These are phyloP conservation scores for Nebria salina DNA, from an alignment of 2,888 invertebrate species.

Conservation along the genomic window DNA sequence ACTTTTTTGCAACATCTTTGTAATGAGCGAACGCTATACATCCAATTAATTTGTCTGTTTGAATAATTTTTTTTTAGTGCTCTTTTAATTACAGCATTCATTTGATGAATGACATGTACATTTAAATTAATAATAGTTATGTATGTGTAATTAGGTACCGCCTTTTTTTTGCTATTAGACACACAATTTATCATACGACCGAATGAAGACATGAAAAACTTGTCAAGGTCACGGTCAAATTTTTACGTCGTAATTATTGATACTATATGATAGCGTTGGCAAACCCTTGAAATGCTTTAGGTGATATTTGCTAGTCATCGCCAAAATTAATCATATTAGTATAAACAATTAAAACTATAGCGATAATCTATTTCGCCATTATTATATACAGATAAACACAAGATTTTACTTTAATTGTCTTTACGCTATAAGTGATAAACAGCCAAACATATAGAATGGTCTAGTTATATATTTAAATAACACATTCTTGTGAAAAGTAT, in stretches of 20 bases:
- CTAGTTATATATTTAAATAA: no score
- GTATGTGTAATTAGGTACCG: not conserved
- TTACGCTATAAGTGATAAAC: no score
- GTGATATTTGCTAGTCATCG: no score
- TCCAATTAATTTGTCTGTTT: not conserved
- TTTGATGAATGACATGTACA: not conserved
- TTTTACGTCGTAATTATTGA: conserved; percentile 4
- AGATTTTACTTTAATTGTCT: no score
- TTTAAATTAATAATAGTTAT: conserved; percentile 15
- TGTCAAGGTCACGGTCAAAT: conserved; percentile 16
- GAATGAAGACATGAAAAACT: not conserved
- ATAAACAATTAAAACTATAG: no score
- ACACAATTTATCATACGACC: not conserved
- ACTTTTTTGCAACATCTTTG: not conserved
- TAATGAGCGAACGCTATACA: not conserved
- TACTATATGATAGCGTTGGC: no score
- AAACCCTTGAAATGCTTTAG: no score
- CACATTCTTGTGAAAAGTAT: no score
- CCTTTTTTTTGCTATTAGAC: not conserved
- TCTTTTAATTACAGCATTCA: not conserved
- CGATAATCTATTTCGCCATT: no score
- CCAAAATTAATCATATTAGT: no score
- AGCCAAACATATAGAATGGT: no score
- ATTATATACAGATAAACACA: no score
- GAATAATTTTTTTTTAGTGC: not conserved